A percentile compares a stretch with the other conserved stretches of the same genome.
These are phyloP conservation scores for Macropis europaea DNA, from an alignment of 2,888 invertebrate species.

Conservation along the genomic window DNA sequence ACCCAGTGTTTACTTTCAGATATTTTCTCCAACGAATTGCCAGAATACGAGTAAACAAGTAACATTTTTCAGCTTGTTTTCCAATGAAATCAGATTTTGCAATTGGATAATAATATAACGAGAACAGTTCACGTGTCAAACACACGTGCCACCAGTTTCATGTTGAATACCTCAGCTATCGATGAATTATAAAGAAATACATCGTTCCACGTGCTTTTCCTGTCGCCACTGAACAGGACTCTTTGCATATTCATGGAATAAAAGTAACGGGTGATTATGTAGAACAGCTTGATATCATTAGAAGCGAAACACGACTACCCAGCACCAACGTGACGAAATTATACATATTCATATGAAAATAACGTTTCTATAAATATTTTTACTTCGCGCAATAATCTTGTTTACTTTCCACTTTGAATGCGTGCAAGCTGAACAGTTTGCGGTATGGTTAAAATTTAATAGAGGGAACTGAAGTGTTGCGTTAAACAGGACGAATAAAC, in stretches of 20 bases:
- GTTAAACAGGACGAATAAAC: too few species aligned
- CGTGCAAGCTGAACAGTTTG: not conserved
- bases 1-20: too few species aligned
- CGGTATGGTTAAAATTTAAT: too few species aligned
- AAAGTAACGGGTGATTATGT: constrained; percentile 28
- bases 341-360: not conserved
- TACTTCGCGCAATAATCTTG: not conserved
- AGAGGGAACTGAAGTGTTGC: too few species aligned
- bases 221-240: not conserved
- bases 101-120: constrained; percentile 15
- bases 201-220: not conserved
- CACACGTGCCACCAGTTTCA: not conserved
- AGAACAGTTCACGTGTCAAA: not conserved
- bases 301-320: not conserved
- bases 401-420: not conserved
- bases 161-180: not conserved
- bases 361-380: not conserved
- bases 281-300: constrained; percentile 1
- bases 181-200: constrained; percentile 3
- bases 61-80: not conserved
- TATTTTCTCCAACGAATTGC: too few species aligned
- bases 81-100: not conserved
- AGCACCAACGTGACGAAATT: constrained; percentile 2
- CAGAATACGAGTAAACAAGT: constrained; percentile 4
- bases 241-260: constrained; percentile 23